phyloP scores from a whole-genome alignment of 1,140 invertebrate genomes.

The Agrypnia vestita region DNA sequence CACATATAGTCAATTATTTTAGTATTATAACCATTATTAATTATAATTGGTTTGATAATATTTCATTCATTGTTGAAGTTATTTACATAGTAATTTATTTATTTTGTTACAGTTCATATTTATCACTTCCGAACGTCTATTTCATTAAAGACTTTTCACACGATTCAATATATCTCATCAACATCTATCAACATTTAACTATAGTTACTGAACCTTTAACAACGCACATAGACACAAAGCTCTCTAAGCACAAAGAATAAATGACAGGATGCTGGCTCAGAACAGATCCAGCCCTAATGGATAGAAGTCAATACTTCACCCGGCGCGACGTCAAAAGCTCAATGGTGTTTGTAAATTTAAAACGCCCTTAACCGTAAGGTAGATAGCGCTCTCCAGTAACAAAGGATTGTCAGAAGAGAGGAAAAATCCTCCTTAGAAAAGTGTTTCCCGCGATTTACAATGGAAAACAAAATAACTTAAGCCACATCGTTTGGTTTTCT shows the following conservation, averaged over 20 bases:
- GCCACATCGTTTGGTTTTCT: constrained; percentile 1
- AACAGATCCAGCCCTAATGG: not conserved
- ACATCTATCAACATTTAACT: not conserved
- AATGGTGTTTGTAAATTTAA: constrained; percentile 39
- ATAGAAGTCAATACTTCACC: constrained; percentile 6
- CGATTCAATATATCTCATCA: too few relatives aligned
- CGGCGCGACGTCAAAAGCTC: constrained; percentile 11
- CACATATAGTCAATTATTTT: too few relatives aligned
- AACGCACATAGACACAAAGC: not conserved
- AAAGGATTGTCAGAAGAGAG: constrained; percentile 9
- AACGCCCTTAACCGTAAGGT: constrained; percentile 20
- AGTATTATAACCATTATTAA: too few relatives aligned
- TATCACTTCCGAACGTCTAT: too few relatives aligned
- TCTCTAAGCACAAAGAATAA: too few relatives aligned
- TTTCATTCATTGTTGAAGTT: too few relatives aligned
- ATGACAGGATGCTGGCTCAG: too few relatives aligned
- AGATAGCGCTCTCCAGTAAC: constrained; percentile 14
- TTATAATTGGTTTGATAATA: too few relatives aligned
- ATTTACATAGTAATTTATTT: too few relatives aligned
- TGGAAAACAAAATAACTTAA: constrained; percentile 28
- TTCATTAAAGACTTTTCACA: too few relatives aligned
- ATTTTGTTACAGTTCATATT: too few relatives aligned
- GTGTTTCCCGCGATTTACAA: constrained; percentile 14
- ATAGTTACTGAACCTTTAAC: not conserved
- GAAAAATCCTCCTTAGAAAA: constrained; percentile 1